Base-by-base conservation (phyloP, 2,888 invertebrate genomes). In the Balanococcus diminutus region DNA sequence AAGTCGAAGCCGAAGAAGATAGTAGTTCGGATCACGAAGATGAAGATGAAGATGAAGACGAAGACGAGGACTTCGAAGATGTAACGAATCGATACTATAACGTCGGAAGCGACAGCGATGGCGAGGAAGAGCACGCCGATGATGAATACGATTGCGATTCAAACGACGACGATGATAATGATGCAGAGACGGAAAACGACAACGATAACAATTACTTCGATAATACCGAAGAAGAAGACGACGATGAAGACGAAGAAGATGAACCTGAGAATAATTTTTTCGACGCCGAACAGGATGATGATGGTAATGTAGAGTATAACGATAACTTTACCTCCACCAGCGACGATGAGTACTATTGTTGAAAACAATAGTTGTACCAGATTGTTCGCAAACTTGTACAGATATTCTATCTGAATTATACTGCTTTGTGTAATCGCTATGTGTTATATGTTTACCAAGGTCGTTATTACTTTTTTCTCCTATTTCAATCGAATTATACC, bases 91-190 rank as follows among this genome's bases (percentile, higher is more conserved):
- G 84, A 39, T 36, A 16, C 2, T 32, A 16, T 36, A 79, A 36
- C 28, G 19, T 36, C n/a, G 75, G 2, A 1, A 79, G 36, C 19
- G 32, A 79, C 11, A 36, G 19, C 1, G 84, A 84, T 14, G 39
- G 8, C 16, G 72, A 84, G 25, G 25, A 84, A 32, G 84, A 84
- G 31, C 32, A 39, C 28, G 72, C 31, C 8, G 84, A 84, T 67
- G 84, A 19, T n/a, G 84, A 67, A 25, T 36, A 84, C 39, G 84
- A 84, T 28, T 56, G 39, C 72, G 42, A 36, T 25, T 39, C 56
- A 19, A 56, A 82, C 9, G 19, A 51, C 28, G 82, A 8, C 9
- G 84, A 56, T n/a, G 25, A 19, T 72, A 67, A 67, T 42, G 31
- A 84, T 25, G 25, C 25, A n/a, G 84, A 83, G 19, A 28, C 14